These are phyloP conservation scores for Isoperla grammatica DNA, from an alignment of 2,888 invertebrate genomes.

Conservation along the genomic window DNA sequence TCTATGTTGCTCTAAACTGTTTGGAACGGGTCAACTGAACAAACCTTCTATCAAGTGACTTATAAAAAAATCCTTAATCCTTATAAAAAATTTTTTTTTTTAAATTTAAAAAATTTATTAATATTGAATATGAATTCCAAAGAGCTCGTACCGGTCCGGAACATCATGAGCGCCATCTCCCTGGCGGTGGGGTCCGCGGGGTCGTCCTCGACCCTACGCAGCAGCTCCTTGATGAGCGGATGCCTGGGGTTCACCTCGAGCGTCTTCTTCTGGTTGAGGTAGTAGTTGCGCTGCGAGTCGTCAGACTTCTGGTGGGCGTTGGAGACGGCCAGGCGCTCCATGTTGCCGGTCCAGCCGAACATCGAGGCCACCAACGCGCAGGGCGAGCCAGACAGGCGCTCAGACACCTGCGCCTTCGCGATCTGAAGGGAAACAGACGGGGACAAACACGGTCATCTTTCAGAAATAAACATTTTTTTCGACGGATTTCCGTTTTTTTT, in stretches of 20 bases:
- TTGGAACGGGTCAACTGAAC: no score
- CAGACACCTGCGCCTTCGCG: conserved; percentile 76
- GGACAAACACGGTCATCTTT: no score
- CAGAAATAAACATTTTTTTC: not conserved
- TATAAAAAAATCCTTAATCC: no score
- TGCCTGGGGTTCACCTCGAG: conserved; percentile 97
- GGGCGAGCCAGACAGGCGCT: conserved; percentile 84
- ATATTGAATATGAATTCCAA: no score
- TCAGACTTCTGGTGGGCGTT: conserved; percentile 96
- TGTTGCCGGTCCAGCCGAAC: conserved; percentile 99
- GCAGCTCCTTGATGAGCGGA: conserved; percentile 87
- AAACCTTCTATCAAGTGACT: no score
- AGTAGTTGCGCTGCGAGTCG: conserved; percentile 83
- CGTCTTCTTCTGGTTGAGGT: conserved; percentile 91
- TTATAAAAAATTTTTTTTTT: no score
- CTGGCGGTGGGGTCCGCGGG: conserved; percentile 70
- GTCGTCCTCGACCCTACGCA: conserved; percentile 73
- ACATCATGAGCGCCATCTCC: conserved; percentile 83
- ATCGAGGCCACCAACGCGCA: conserved; percentile 94
- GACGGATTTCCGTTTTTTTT: not conserved
- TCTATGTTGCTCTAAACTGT: no score
- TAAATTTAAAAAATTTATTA: no score
- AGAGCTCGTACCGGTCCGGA: conserved; percentile 64
- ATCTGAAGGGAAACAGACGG: conserved; percentile 44
- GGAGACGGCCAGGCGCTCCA: conserved; percentile 92